Evolutionary conservation across 1,140 invertebrate species (phyloP).

Genomic region (Trialeurodes vaporariorum): DNA sequence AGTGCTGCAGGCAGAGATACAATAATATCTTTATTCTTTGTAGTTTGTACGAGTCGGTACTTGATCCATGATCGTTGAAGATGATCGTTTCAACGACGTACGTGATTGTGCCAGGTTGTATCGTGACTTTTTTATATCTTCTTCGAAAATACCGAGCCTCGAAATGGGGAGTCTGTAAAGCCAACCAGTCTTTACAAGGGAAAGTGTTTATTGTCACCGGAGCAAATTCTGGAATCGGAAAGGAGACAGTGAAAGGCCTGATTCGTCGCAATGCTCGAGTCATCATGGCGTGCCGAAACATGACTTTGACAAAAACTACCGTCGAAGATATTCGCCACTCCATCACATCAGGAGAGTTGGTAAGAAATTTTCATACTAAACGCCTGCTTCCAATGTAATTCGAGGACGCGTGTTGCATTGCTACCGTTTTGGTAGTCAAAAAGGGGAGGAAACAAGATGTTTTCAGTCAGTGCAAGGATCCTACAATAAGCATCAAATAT

Average conservation of each 20-base stretch:
- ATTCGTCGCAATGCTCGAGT: slow-evolving; percentile 51
- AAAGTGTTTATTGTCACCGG: slow-evolving; percentile 65
- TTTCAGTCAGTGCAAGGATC: no score
- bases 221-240: slow-evolving; percentile 66
- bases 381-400: no score
- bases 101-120: slow-evolving; percentile 33
- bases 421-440: no score
- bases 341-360: slow-evolving; percentile 44
- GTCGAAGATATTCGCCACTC: slow-evolving; percentile 45
- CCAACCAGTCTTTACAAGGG: slow-evolving; percentile 36
- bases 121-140: slow-evolving; percentile 33
- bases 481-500: no score
- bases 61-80: no score
- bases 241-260: slow-evolving; percentile 55
- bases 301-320: slow-evolving; percentile 44
- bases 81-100: slow-evolving; percentile 31
- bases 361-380: no score
- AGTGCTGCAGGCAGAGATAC: no score
- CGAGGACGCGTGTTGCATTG: no score
- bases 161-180: slow-evolving; percentile 37
- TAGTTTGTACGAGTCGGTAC: no score
- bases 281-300: slow-evolving; percentile 59
- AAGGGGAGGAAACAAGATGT: no score
- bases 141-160: slow-evolving; percentile 38
- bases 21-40: no score